Evolutionary conservation across 2,797 vertebrate genomes (phyloP).

Genomic region (Australoheros facetus): DNA sequence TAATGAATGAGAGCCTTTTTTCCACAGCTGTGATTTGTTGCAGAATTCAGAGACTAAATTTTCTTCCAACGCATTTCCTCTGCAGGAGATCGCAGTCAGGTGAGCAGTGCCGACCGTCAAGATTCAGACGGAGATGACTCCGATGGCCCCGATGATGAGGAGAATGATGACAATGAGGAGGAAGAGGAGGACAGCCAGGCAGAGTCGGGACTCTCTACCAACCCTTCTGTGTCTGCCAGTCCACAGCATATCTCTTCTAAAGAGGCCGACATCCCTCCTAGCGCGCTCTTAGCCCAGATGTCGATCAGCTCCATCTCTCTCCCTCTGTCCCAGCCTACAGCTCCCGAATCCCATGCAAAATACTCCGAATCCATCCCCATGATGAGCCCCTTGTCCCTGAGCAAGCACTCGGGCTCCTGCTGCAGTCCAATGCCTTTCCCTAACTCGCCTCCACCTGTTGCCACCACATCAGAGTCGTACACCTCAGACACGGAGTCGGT

Average conservation of each 20-base stretch:
- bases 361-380: conserved; percentile 61
- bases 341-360: conserved; percentile 30
- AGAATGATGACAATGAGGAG: conserved; percentile 95
- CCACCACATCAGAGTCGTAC: conserved; percentile 66
- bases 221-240: conserved; percentile 92
- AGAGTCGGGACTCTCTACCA: conserved; percentile 91
- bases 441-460: conserved; percentile 52
- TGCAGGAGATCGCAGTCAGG: conserved; percentile 89
- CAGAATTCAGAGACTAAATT: conserved; percentile 3
- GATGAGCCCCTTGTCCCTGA: conserved; percentile 75
- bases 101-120: conserved; percentile 83
- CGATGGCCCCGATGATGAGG: conserved; percentile 92
- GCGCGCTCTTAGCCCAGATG: conserved; percentile 93
- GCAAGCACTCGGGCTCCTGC: conserved; percentile 82
- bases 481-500: conserved; percentile 77
- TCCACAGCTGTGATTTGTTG: not conserved
- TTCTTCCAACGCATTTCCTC: conserved; percentile 16
- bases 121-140: conserved; percentile 96
- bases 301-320: conserved; percentile 83
- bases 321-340: conserved; percentile 42
- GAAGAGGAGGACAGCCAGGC: conserved; percentile 98
- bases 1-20: conserved; percentile 34
- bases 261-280: conserved; percentile 87
- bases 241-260: conserved; percentile 88
- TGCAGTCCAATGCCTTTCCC: conserved; percentile 56